A percentile compares a stretch with the other conserved stretches of the same genome.
phyloP scores from a whole-genome alignment of 2,888 invertebrate genomes.

The Gymnosoma rotundatum region DNA sequence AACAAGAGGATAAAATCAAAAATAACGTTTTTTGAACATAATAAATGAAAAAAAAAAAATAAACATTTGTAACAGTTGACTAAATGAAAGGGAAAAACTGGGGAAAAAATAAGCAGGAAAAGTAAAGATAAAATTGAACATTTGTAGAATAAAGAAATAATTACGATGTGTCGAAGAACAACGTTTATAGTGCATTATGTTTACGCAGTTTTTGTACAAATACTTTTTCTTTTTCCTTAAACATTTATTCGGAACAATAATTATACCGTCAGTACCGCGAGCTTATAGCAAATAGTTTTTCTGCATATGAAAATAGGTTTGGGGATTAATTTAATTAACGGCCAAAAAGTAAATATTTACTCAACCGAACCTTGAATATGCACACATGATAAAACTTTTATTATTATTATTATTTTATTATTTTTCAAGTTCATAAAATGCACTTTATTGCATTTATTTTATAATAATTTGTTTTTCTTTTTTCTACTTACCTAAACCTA shows the following conservation, averaged over 20 bases:
- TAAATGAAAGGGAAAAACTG: slow-evolving; percentile 21
- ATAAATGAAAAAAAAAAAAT: slow-evolving; percentile 13
- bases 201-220: too few relatives aligned
- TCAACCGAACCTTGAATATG: background rate
- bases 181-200: slow-evolving; percentile 41
- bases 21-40: slow-evolving; percentile 5
- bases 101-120: background rate
- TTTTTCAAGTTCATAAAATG: background rate
- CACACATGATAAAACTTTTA: too few relatives aligned
- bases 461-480: background rate
- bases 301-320: background rate
- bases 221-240: background rate
- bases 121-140: slow-evolving; percentile 16
- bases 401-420: too few relatives aligned
- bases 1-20: slow-evolving; percentile 36
- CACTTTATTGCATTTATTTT: background rate
- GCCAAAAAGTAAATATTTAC: background rate
- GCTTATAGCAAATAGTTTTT: too few relatives aligned
- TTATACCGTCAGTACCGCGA: too few relatives aligned
- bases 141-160: slow-evolving; percentile 31
- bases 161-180: slow-evolving; percentile 54
- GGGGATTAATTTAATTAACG: background rate
- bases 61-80: slow-evolving; percentile 36
- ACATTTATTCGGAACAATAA: background rate
- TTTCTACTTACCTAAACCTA: slow-evolving; percentile 87